Base-by-base conservation (phyloP, 2,797 vertebrate species). In the Carapus acus region DNA sequence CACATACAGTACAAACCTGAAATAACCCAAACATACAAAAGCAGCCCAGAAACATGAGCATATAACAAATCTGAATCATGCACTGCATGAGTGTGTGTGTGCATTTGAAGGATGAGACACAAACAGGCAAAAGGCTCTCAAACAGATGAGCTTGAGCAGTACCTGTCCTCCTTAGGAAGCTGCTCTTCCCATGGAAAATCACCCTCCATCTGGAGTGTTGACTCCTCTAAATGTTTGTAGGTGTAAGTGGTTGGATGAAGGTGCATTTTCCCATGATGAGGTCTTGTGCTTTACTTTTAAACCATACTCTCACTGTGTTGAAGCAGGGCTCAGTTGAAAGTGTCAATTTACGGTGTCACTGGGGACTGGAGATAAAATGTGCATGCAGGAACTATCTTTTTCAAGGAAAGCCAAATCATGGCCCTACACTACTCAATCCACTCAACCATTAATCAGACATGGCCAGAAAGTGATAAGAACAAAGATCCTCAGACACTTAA, bases 381-480 rank as follows among this genome's bases (percentile, higher is more conserved):
- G 65, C 48, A 31, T 29, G 51, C 70, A 77, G 80, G 77, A 85
- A 85, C 85, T 79, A 36, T 86, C 81, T 87, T 79, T 69, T 65
- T 82, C 71, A 79, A 83, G 83, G 80, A 86, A 77, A 70, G 80
- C 85, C 81, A 77, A 76, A 81, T 72, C 64, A 53, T 36, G 58
- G 64, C 40, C 56, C 57, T 66, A 54, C 11, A 70, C 65, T 43
- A 62, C 37, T n/a, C n/a, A 71, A 31, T 71, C 65, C 69, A 68
- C 76, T 73, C 55, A 69, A 68, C 73, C 69, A 77, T 76, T 83
- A 85, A 87, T 83, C 83, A 79, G 79, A 83, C 67, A 77, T 69
- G 74, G 72, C 76, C 56, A 54, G 74, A 44, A 36, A 80, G 74
- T 69, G 74, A 77, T 56, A 67, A 51, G 74, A 78, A 78, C 74